Evolutionary conservation across 2,797 vertebrate species (phyloP).

Genomic region (Gila robusta): DNA sequence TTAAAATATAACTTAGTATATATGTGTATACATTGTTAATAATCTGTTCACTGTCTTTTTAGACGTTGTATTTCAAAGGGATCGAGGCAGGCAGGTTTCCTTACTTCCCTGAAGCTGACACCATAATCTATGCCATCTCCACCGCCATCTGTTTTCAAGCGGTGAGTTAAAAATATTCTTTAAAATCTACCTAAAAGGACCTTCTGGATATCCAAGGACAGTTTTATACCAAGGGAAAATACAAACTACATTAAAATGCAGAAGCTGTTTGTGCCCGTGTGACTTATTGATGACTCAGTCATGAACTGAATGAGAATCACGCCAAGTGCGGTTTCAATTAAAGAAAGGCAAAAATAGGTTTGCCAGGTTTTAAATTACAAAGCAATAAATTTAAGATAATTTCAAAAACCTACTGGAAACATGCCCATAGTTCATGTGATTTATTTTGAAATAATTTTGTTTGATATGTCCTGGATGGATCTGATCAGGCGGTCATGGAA

Average conservation of each 20-base stretch:
- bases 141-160: slow-evolving; percentile 99
- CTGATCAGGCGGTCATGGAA: slow-evolving; percentile 93
- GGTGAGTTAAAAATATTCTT: slow-evolving; percentile 79
- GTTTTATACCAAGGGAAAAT: neutral
- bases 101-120: slow-evolving; percentile 96
- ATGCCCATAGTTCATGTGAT: neutral
- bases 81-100: slow-evolving; percentile 95
- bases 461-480: neutral
- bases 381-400: neutral
- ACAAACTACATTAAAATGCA: slow-evolving; percentile 15
- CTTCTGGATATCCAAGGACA: slow-evolving; percentile 6
- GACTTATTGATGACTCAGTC: neutral
- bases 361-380: neutral
- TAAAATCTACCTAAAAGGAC: neutral
- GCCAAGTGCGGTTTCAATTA: neutral
- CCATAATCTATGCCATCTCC: slow-evolving; percentile 93
- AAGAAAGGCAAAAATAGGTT: neutral
- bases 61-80: slow-evolving; percentile 99
- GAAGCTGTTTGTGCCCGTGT: neutral
- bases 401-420: neutral
- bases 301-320: neutral
- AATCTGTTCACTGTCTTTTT: slow-evolving; percentile 46
- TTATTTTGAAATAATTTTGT: neutral
- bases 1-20: no score
- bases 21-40: neutral